These are phyloP conservation scores for Drosophila demipolita DNA, from an alignment of 2,888 invertebrate genomes.

Conservation along the genomic window DNA sequence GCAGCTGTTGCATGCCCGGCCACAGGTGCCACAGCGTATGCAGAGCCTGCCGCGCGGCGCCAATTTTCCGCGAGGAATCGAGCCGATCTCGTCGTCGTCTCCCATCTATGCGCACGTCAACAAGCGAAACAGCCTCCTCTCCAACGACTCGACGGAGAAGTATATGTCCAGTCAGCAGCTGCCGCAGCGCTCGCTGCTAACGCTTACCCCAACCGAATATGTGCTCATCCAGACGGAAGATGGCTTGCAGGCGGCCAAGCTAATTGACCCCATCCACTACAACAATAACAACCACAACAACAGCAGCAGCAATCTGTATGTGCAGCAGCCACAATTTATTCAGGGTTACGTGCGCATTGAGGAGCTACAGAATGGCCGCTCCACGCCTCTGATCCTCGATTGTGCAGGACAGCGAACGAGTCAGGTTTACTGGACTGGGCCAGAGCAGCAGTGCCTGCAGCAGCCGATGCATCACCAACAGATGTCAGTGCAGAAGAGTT, in stretches of 20 bases:
- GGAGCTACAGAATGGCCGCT: slow-evolving; percentile 76
- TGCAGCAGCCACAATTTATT: slow-evolving; percentile 65
- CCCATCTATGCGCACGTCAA: slow-evolving; percentile 84
- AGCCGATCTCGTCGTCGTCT: slow-evolving; percentile 67
- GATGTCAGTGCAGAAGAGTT: slow-evolving; percentile 62
- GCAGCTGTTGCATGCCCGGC: slow-evolving; percentile 69
- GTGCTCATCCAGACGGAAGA: slow-evolving; percentile 82
- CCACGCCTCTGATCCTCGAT: slow-evolving; percentile 83
- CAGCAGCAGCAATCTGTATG: slow-evolving; percentile 46
- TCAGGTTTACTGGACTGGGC: slow-evolving; percentile 82
- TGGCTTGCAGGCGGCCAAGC: slow-evolving; percentile 79
- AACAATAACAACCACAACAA: slow-evolving; percentile 26
- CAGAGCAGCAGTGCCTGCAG: slow-evolving; percentile 73
- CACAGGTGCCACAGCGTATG: slow-evolving; percentile 83
- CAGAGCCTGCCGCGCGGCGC: slow-evolving; percentile 79
- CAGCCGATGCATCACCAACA: slow-evolving; percentile 41
- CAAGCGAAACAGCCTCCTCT: slow-evolving; percentile 82
- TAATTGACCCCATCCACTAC: slow-evolving; percentile 70
- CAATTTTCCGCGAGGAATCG: slow-evolving; percentile 27
- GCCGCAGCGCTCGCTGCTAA: slow-evolving; percentile 29
- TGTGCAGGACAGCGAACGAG: slow-evolving; percentile 78
- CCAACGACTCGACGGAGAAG: slow-evolving; percentile 81
- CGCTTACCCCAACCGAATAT: slow-evolving; percentile 69
- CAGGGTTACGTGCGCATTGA: slow-evolving; percentile 53
- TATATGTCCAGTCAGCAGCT: slow-evolving; percentile 76